phyloP scores from a whole-genome alignment of 2,113 vertebrate genomes.

The Hippocampus barbouri region DNA sequence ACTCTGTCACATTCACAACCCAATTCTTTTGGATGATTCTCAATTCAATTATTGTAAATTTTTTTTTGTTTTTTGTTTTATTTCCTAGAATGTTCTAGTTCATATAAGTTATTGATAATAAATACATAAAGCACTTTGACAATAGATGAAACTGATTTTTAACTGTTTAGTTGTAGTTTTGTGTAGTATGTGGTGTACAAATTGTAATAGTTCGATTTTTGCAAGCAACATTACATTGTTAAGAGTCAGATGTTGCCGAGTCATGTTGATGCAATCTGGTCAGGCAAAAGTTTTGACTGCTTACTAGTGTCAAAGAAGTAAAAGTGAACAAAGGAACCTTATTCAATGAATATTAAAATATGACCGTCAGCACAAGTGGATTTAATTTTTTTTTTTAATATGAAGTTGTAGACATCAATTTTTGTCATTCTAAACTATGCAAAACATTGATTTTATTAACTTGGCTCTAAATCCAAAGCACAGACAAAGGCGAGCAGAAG shows the following conservation, averaged over 20 bases:
- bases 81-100: no score
- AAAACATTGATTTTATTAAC: neutral
- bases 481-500: constrained; percentile 22
- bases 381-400: neutral
- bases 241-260: neutral
- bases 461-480: neutral
- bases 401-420: neutral
- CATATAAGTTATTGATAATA: no score
- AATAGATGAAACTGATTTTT: no score
- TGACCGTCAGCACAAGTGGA: neutral
- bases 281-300: neutral
- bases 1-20: no score
- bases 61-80: no score
- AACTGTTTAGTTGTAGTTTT: no score
- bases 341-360: constrained; percentile 2
- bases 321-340: neutral
- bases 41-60: no score
- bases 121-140: no score
- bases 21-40: no score
- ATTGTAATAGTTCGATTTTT: no score
- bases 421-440: neutral
- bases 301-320: neutral
- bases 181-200: no score
- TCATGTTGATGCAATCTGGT: constrained; percentile 3
- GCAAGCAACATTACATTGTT: no score